phyloP scores from a whole-genome alignment of 2,113 vertebrate species.

The Agapornis roseicollis region DNA sequence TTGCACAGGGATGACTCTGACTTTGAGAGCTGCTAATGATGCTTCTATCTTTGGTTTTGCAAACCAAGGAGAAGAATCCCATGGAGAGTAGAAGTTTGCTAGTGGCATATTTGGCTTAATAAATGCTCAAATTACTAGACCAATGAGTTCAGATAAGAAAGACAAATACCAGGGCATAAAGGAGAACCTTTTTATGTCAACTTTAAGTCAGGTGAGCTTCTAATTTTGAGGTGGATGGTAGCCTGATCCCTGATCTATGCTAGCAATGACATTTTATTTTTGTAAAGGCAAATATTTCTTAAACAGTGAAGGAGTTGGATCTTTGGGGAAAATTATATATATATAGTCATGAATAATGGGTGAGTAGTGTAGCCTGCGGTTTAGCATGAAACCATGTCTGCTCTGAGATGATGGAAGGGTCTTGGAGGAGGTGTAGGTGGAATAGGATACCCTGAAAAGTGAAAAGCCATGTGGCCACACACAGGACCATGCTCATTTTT shows the following conservation, averaged over 20 bases:
- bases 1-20: accelerated
- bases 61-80: background rate
- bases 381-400: background rate
- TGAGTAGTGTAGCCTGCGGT: background rate
- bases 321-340: accelerated
- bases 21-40: background rate
- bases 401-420: background rate
- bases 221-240: background rate
- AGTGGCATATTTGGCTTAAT: background rate
- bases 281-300: background rate
- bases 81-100: background rate
- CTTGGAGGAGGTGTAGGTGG: background rate
- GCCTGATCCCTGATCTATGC: background rate
- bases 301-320: background rate
- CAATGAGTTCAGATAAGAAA: background rate
- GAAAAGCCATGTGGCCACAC: background rate
- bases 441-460: background rate
- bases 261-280: background rate
- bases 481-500: accelerated
- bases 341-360: background rate
- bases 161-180: background rate
- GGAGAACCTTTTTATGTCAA: background rate
- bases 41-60: background rate
- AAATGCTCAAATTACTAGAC: background rate
- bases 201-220: background rate